These are phyloP conservation scores for Polypedilum pembai DNA, from an alignment of 1,140 invertebrate genomes.

Conservation along the genomic window DNA sequence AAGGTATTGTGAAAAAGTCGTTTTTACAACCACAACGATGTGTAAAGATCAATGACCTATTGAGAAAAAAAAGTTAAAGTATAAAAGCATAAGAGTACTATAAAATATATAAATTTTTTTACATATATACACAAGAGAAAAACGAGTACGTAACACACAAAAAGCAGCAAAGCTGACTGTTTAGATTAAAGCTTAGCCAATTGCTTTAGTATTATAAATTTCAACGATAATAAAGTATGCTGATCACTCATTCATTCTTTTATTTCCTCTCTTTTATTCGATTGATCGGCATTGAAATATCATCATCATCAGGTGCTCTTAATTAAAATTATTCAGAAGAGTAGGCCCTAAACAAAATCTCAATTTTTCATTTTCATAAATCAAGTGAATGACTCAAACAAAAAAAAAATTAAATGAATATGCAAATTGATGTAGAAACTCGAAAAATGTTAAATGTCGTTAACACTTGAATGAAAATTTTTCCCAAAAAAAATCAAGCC, in stretches of 20 bases:
- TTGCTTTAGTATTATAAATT: slow-evolving; percentile 4
- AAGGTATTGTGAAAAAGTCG: slow-evolving; percentile 24
- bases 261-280: background rate
- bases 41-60: slow-evolving; percentile 24
- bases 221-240: background rate
- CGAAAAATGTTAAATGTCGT: background rate
- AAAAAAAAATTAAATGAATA: background rate
- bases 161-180: slow-evolving; percentile 12
- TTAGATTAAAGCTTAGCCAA: slow-evolving; percentile 3
- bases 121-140: background rate
- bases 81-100: slow-evolving; percentile 23
- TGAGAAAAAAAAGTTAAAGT: slow-evolving; percentile 25
- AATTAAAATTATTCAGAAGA: background rate
- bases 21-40: slow-evolving; percentile 15
- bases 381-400: too few species aligned
- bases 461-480: slow-evolving; percentile 1
- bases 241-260: background rate
- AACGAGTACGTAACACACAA: slow-evolving; percentile 26
- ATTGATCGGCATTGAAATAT: background rate
- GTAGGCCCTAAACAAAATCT: background rate
- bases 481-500: background rate
- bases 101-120: background rate
- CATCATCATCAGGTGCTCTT: background rate
- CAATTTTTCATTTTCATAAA: too few species aligned
- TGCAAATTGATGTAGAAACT: slow-evolving; percentile 7